Evolutionary conservation across 2,113 vertebrate genomes (phyloP).

Genomic region (Thalassarche chlororhynchos): DNA sequence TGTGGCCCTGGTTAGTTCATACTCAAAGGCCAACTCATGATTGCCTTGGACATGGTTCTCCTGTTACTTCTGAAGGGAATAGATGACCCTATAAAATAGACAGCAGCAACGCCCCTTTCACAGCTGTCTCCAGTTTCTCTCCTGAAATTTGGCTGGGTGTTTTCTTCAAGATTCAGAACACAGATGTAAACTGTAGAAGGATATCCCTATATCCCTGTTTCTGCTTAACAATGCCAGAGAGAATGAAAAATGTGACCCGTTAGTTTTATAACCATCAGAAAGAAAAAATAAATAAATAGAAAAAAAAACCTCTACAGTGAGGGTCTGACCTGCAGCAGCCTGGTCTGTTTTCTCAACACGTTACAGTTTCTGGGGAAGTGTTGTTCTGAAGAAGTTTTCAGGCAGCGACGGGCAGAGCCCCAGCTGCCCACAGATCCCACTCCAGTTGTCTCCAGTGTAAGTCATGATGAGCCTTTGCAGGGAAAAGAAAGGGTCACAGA

Average conservation of each 20-base stretch:
- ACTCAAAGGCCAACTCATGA: not conserved
- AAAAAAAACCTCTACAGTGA: not conserved
- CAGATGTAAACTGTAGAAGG: constrained; percentile 30
- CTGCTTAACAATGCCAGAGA: not conserved
- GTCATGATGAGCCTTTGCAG: too few species aligned
- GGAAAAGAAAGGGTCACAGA: not conserved
- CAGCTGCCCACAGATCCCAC: not conserved
- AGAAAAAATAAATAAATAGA: not conserved
- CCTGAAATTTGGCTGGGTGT: constrained; percentile 1
- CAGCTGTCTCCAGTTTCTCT: constrained; percentile 29
- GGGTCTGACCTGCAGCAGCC: not conserved
- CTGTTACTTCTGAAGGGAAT: not conserved
- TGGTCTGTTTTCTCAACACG: fast-evolving
- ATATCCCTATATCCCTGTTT: not conserved
- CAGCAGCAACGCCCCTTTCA: not conserved
- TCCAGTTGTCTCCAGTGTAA: not conserved
- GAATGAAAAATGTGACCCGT: not conserved
- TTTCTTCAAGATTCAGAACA: not conserved
- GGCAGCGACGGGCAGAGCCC: not conserved
- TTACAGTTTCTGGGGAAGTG: not conserved
- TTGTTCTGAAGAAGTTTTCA: not conserved
- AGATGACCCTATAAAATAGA: not conserved
- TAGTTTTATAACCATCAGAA: not conserved
- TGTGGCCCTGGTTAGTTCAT: not conserved
- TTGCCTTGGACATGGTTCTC: not conserved